Evolutionary conservation across 2,797 vertebrate species (phyloP), one percentile per base, ranked within the genome.

Genomic region (Poeciliopsis infans): DNA sequence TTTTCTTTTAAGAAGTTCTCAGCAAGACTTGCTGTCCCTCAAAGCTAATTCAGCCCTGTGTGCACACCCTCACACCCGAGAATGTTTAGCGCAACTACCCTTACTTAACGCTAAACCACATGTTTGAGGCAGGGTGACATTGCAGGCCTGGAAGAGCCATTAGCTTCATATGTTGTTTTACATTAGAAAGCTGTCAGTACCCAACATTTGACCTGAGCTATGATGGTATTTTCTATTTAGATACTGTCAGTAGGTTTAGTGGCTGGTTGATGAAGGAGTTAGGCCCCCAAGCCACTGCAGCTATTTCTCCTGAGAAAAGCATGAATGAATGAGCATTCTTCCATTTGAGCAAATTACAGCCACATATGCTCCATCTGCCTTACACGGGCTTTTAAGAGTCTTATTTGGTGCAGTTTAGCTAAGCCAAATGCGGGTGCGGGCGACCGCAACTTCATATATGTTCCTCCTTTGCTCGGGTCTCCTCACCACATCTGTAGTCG

Each of bases 21-120:
- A 83, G 49, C 64, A 39, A 18, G 72, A 72, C n/a, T 47, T 70
- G 41, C 47, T 36, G 45, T 86, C 61, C 72, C 79, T 78, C 81
- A 85, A 77, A 89, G 71, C 51, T 20, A 7, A 43, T 78, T 77
- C 55, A 66, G 73, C 72, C 75, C 25, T 68, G 72, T 75, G 36
- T 45, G 66, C 76, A 72, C 82, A 74, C 82, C 74, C 74, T 81
- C 83, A 39, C 79, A 68, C 69, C 74, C 45, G 64, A 80, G 78
- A 74, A 76, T 81, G 79, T 86, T 88, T 87, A 92, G 77, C 78
- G 80, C 68, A 84, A 79, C 78, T 82, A 80, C 84, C 85, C 72
- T 76, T 47, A 81, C 84, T 90, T 87, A 90, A 87, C 86, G 83
- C 73, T 72, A 87, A 91, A 90, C 84, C 91, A 91, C 85, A 91